Base-by-base conservation (phyloP, 1,140 invertebrate species). In the Drosophila suzukii region DNA sequence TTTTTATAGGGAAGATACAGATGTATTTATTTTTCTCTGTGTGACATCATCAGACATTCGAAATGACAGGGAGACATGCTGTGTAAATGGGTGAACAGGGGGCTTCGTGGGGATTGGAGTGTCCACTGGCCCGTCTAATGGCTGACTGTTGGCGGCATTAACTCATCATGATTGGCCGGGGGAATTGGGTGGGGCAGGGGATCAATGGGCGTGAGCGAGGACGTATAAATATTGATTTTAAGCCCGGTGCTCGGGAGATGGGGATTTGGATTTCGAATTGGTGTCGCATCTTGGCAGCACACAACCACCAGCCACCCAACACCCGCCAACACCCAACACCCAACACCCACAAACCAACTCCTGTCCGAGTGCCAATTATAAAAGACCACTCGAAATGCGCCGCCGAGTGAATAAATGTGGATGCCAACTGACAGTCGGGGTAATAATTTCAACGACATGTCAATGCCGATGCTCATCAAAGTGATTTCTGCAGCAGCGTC, bases 381-480 rank as follows among this genome's bases (percentile, higher is more conserved):
- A 78, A 78, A 78, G 75, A 47, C 75, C 74, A 77, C 56, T 70
- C 74, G 50, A 59, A 76, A 39, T 38, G 68, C 70, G 63, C 6
- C 62, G 82, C 47, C 65, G 78, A 78, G 74, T 81, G 75, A 86
- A 86, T 82, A 78, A 86, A 88, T 83, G 76, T 66, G 67, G 67
- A 86, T 89, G 79, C 66, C 66, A 80, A 63, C 59, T 70, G 83
- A 83, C 83, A 86, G 84, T 66, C 79, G 76, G 80, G 80, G 80
- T 84, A 88, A 86, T 86, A 86, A 86, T 88, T 88, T 86, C 79
- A 83, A 65, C 84, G 70, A 86, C 76, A 79, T 86, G 83, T 86
- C 83, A 86, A 83, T 86, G 75, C 67, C 57, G 84, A 88, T 89
- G 83, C 72, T 83, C 84, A 86, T 86, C 83, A 86, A 83, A 86